These are phyloP conservation scores for Thunnus maccoyii DNA, from an alignment of 2,113 vertebrate species.

Conservation along the genomic window DNA sequence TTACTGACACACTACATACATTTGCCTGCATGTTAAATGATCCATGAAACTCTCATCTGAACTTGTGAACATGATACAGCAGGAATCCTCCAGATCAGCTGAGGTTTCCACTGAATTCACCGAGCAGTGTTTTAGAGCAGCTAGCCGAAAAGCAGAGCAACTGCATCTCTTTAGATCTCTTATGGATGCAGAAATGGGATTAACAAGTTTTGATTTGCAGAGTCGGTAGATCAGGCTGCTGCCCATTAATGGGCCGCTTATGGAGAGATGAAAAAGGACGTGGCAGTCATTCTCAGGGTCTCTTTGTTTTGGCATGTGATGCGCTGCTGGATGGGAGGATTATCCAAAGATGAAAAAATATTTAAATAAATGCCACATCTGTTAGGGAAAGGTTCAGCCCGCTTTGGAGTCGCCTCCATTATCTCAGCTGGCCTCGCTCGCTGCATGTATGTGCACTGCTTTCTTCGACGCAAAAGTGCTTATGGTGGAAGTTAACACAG, in stretches of 20 bases:
- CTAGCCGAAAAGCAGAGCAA: not conserved
- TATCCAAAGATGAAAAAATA: conserved; percentile 78
- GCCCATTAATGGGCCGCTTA: conserved; percentile 67
- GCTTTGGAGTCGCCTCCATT: conserved; percentile 72
- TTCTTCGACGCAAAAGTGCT: conserved; percentile 51
- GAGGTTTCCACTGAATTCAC: conserved; percentile 17
- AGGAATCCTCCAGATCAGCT: conserved; percentile 13
- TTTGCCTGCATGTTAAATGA: not conserved
- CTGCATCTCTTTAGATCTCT: conserved; percentile 52
- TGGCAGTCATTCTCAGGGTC: conserved; percentile 75
- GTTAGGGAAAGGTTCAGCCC: conserved; percentile 73
- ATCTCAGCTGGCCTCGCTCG: conserved; percentile 43
- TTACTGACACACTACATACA: not conserved
- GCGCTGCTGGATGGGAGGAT: conserved; percentile 76
- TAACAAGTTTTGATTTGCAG: conserved; percentile 73
- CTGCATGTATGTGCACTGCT: conserved; percentile 23
- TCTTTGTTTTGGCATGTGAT: conserved; percentile 81
- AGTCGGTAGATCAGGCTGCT: conserved; percentile 59
- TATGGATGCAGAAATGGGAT: conserved; percentile 66
- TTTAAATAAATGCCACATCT: conserved; percentile 83
- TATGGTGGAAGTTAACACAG: conserved; percentile 40
- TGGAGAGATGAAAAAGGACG: conserved; percentile 69
- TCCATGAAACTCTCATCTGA: conserved; percentile 1
- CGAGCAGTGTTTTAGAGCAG: conserved; percentile 17
- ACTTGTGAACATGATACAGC: conserved; percentile 2